Conservation (phyloP, 2,113 vertebrate genomes). For the Gila orcuttii region DNA sequence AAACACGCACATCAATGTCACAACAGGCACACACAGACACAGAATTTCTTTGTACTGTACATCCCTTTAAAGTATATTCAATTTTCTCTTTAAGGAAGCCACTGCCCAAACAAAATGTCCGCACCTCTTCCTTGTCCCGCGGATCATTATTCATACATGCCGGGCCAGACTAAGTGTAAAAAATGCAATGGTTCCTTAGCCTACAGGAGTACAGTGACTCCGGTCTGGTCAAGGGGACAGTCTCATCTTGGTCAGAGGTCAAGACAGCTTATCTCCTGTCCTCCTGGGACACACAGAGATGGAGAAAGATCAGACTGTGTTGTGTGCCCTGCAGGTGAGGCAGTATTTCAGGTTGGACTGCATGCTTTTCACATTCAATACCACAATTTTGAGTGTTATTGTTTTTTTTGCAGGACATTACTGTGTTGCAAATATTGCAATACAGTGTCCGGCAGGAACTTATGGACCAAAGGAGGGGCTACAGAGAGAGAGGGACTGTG, state of each 20-base stretch:
- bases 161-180: constrained; percentile 69
- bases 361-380: neutral
- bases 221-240: constrained; percentile 57
- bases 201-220: constrained; percentile 56
- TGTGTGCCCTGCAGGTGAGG: constrained; percentile 73
- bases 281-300: constrained; percentile 71
- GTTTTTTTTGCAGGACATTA: constrained; percentile 75
- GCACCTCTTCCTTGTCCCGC: constrained; percentile 70
- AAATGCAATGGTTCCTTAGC: constrained; percentile 66
- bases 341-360: neutral
- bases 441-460: constrained; percentile 78
- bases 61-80: neutral
- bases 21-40: neutral
- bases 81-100: constrained; percentile 66
- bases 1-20: constrained; percentile 27
- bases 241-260: constrained; percentile 55
- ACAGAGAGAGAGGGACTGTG: constrained; percentile 69
- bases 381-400: neutral
- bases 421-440: constrained; percentile 68
- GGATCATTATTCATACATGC: constrained; percentile 63
- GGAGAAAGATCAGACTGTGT: constrained; percentile 65
- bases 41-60: neutral
- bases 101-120: constrained; percentile 71
- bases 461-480: constrained; percentile 74
- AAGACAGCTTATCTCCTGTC: constrained; percentile 63